Base-by-base conservation (phyloP, 2,888 invertebrate species). In the Drosophila mimetica region DNA sequence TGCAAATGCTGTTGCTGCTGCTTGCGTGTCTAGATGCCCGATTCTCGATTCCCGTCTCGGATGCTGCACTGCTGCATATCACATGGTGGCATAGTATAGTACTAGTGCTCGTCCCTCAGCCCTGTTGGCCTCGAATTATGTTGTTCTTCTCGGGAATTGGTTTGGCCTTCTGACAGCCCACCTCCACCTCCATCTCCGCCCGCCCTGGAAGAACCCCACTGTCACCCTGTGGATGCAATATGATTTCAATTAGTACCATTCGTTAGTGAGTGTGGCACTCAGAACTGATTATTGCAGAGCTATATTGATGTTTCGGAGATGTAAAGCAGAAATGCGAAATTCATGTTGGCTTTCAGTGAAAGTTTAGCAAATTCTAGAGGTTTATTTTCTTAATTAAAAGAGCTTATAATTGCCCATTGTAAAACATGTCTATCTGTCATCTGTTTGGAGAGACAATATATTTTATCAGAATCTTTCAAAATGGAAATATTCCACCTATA, bases 11-110 rank as follows among this genome's bases (percentile, higher is more conserved):
- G 50, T 48, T 50, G 46, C 16, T 61, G 46, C 48, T 60, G 61
- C 64, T 83, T 78, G 84, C 80, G 76, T 80, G 80, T 80, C 79
- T 80, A 76, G 67, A 69, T 76, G 61, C 51, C 42, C 39, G 37
- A 55, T 28, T 80, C 83, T 82, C 71, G 65, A 67, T 76, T 60
- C 51, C 36, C 47, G 28, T 53, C 63, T 50, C 42, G 39, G 48
- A 64, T 34, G 63, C 61, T 59, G 59, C 52, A 11, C 25, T 64
- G 64, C 34, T 48, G 36, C 36, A 52, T 42, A 47, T 61, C 44
- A 34, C 48, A 50, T 59, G 36, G 46, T 42, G 2, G 39, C 5
- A 32, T 32, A 13, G 25, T 22, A 22, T 22, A 1, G 22, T 25
- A 25, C 30, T 32, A 5, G n/a, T 34, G n/a, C 34, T 58, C 51